phyloP scores from a whole-genome alignment of 1,140 invertebrate species.

The Tachypleus tridentatus region DNA sequence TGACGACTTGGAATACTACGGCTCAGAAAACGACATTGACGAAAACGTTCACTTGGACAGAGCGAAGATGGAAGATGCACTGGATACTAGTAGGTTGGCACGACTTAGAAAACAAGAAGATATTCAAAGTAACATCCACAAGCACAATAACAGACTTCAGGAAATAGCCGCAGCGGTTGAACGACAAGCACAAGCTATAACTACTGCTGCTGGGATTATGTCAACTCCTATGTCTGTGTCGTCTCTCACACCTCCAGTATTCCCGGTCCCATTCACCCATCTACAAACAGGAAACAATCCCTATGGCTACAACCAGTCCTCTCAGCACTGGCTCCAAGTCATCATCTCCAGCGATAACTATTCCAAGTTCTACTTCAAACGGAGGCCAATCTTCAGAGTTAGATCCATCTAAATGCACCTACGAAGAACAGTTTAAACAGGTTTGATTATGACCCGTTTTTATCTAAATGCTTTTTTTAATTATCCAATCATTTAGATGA shows the following conservation, averaged over 20 bases:
- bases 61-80: neutral
- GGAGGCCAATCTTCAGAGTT: neutral
- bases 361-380: neutral
- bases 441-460: conserved; percentile 6
- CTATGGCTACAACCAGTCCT: conserved; percentile 8
- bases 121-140: neutral
- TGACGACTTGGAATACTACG: conserved; percentile 5
- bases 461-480: neutral
- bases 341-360: neutral
- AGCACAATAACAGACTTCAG: neutral
- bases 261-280: neutral
- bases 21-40: conserved; percentile 6
- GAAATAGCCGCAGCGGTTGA: neutral
- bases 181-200: neutral
- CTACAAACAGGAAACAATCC: neutral
- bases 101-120: conserved; percentile 7
- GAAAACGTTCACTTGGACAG: neutral
- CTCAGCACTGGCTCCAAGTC: conserved; percentile 10
- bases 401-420: conserved; percentile 23
- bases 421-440: conserved; percentile 27
- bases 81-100: neutral
- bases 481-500: neutral
- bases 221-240: neutral
- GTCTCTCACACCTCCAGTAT: neutral
- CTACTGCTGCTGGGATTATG: neutral